Conservation (phyloP, 1,140 invertebrate species). For the Chelonus insularis region DNA sequence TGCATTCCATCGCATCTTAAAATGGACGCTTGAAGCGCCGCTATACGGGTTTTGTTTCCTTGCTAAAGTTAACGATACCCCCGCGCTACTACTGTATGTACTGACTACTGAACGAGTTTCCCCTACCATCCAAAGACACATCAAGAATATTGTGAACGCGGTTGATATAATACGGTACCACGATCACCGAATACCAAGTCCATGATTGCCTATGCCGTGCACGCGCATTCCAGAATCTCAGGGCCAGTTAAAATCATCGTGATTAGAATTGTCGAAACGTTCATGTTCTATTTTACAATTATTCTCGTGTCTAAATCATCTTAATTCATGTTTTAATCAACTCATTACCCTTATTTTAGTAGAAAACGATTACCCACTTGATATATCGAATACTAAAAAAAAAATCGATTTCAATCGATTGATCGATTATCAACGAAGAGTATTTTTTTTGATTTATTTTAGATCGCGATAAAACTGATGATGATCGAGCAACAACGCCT, state of each 20-base stretch:
- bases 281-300: background rate
- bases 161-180: background rate
- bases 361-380: too few species aligned
- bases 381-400: too few species aligned
- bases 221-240: conserved; percentile 39
- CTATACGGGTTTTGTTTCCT: background rate
- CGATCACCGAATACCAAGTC: background rate
- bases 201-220: conserved; percentile 36
- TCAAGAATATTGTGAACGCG: background rate
- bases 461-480: conserved; percentile 56
- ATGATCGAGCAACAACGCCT: conserved; percentile 54
- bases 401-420: too few species aligned
- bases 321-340: too few species aligned
- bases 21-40: conserved; percentile 11
- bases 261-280: background rate
- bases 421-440: background rate
- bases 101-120: background rate
- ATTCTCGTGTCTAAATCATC: background rate
- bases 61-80: background rate
- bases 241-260: conserved; percentile 15
- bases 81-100: background rate
- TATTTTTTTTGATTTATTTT: conserved; percentile 22
- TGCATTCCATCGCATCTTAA: background rate
- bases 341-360: too few species aligned
- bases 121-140: background rate